Percentiles rank a stretch among this genome's conserved stretches.
Conservation (phyloP, 2,888 invertebrate genomes). For the Trypoxylon attenuatum region DNA sequence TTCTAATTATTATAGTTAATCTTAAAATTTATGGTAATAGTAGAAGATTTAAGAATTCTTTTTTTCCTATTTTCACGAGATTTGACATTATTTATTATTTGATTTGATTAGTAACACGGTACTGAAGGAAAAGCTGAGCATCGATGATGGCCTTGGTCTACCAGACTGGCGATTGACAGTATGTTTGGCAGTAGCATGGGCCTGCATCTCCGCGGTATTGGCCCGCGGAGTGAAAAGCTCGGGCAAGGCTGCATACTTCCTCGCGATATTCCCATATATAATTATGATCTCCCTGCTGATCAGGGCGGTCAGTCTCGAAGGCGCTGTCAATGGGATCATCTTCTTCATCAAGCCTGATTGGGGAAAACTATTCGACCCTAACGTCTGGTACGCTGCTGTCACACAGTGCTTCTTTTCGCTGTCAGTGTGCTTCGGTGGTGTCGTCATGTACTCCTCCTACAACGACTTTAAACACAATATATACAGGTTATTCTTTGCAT, state of each 20-base stretch:
- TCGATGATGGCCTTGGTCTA: conserved; percentile 77
- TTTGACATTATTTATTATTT: too few relatives aligned
- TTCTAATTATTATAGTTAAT: neutral
- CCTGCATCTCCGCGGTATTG: conserved; percentile 76
- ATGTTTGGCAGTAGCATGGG: conserved; percentile 77
- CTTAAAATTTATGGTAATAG: too few relatives aligned
- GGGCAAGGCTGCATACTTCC: conserved; percentile 82
- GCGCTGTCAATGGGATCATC: conserved; percentile 79
- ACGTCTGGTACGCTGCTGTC: conserved; percentile 80
- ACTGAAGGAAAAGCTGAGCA: conserved; percentile 75
- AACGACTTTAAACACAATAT: conserved; percentile 79
- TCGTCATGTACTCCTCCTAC: conserved; percentile 79
- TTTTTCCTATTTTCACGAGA: too few relatives aligned
- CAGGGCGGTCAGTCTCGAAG: conserved; percentile 78
- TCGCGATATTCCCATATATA: conserved; percentile 82
- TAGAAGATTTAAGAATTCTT: too few relatives aligned
- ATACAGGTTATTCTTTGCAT: conserved; percentile 72
- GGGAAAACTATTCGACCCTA: conserved; percentile 78
- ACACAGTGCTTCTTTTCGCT: conserved; percentile 80
- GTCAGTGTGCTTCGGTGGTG: conserved; percentile 79
- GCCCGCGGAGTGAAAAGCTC: conserved; percentile 78
- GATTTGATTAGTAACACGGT: conserved; percentile 74
- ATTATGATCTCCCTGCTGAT: conserved; percentile 79
- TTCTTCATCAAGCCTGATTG: conserved; percentile 82
- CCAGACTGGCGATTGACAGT: conserved; percentile 77